Evolutionary conservation across 2,113 vertebrate species (phyloP).

Genomic region (Cinclus cinclus): DNA sequence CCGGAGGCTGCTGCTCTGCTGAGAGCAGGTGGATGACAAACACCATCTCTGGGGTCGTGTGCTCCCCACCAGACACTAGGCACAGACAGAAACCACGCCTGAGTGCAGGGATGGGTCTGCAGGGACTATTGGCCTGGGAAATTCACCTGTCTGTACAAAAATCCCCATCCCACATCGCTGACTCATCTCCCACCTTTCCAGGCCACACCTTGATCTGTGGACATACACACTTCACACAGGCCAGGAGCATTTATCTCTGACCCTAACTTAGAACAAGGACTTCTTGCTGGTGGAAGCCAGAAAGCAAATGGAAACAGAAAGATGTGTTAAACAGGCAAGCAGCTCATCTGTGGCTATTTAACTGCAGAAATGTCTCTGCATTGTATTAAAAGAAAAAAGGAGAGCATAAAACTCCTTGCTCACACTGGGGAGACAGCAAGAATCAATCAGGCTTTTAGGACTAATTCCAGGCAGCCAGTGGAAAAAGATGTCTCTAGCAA

Average conservation of each 20-base stretch:
- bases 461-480: background rate
- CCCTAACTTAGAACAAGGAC: background rate
- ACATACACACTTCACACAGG: background rate
- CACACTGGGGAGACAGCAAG: background rate
- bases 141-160: background rate
- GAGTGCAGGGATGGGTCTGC: background rate
- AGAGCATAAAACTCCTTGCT: background rate
- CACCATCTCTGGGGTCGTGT: constrained; percentile 85
- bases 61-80: constrained; percentile 88
- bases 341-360: background rate
- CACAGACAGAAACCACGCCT: background rate
- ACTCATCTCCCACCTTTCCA: background rate
- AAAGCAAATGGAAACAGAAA: background rate
- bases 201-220: background rate
- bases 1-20: constrained; percentile 78
- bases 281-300: background rate
- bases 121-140: background rate
- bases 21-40: constrained; percentile 88
- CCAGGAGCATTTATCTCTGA: background rate
- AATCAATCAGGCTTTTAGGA: background rate
- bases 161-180: rapidly evolving
- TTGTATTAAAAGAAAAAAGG: background rate
- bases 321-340: background rate
- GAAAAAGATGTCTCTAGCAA: background rate
- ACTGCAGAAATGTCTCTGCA: background rate